Conservation (phyloP, 2,888 invertebrate genomes). For the Incurvaria masculella region DNA sequence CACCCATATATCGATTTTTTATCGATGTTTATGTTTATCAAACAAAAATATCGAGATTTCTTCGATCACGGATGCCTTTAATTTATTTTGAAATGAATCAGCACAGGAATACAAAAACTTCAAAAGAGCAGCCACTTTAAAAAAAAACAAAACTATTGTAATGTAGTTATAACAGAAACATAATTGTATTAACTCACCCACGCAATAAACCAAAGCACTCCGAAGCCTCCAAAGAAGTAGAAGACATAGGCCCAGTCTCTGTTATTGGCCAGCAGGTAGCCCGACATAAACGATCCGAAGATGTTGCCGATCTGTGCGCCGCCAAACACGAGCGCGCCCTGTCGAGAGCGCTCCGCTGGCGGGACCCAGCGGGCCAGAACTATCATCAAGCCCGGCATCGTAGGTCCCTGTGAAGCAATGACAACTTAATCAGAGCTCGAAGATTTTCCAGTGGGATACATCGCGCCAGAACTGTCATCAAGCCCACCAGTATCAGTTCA, state of each 20-base stretch:
- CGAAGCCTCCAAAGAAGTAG: conserved; percentile 57
- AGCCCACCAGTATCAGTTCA: too few relatives aligned
- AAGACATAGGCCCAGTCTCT: conserved; percentile 59
- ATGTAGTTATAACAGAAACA: neutral
- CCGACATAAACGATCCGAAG: conserved; percentile 55
- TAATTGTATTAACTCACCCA: conserved; percentile 32
- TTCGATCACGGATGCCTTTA: too few relatives aligned
- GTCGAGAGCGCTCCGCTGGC: conserved; percentile 55
- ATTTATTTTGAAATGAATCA: too few relatives aligned
- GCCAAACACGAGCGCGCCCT: conserved; percentile 59
- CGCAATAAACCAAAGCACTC: conserved; percentile 54
- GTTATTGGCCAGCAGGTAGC: conserved; percentile 48
- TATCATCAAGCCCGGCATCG: conserved; percentile 67
- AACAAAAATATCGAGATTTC: too few relatives aligned
- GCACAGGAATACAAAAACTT: too few relatives aligned
- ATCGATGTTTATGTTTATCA: too few relatives aligned
- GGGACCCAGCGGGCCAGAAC: conserved; percentile 62
- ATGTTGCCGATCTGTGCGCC: conserved; percentile 59
- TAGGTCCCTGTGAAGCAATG: conserved; percentile 71
- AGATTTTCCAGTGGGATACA: too few relatives aligned
- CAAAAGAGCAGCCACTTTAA: neutral
- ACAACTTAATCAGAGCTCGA: too few relatives aligned
- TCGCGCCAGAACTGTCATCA: too few relatives aligned
- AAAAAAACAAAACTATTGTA: neutral
- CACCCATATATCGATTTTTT: too few relatives aligned